A percentile compares a stretch with the other conserved stretches of the same genome.
These are phyloP conservation scores for Acanthopagrus latus DNA, from an alignment of 2,797 vertebrate species.

Conservation along the genomic window DNA sequence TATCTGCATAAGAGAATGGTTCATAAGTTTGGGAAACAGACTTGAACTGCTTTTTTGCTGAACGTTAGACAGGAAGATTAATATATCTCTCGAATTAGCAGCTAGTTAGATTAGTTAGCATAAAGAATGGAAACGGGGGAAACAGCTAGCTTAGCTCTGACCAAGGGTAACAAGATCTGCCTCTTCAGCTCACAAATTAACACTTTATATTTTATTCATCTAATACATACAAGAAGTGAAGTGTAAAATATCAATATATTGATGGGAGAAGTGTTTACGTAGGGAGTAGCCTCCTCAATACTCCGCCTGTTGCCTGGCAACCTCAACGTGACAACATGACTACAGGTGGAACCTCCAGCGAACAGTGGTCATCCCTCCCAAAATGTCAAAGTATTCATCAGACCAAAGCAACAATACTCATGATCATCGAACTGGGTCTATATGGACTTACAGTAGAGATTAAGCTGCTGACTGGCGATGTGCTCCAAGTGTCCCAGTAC, in stretches of 20 bases:
- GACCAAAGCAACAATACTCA: not conserved
- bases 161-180: not conserved
- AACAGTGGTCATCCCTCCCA: not conserved
- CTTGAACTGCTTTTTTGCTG: not conserved
- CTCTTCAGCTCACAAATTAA: not conserved
- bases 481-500: not conserved
- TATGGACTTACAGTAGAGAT: not conserved
- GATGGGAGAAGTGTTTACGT: too few relatives aligned
- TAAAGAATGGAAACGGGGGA: not conserved
- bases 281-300: not conserved
- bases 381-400: not conserved
- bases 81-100: not conserved
- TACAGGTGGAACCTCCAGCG: too few relatives aligned
- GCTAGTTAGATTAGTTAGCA: not conserved
- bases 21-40: not conserved
- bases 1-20: not conserved
- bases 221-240: not conserved
- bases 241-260: too few relatives aligned
- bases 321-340: not conserved
- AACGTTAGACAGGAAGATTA: not conserved
- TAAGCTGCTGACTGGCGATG: not conserved
- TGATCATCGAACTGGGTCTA: not conserved
- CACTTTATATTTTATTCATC: not conserved
- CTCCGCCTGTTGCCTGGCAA: not conserved
- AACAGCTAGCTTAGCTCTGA: not conserved